Evolutionary conservation across 2,797 vertebrate genomes (phyloP).

Genomic region (Cottoperca gobio): DNA sequence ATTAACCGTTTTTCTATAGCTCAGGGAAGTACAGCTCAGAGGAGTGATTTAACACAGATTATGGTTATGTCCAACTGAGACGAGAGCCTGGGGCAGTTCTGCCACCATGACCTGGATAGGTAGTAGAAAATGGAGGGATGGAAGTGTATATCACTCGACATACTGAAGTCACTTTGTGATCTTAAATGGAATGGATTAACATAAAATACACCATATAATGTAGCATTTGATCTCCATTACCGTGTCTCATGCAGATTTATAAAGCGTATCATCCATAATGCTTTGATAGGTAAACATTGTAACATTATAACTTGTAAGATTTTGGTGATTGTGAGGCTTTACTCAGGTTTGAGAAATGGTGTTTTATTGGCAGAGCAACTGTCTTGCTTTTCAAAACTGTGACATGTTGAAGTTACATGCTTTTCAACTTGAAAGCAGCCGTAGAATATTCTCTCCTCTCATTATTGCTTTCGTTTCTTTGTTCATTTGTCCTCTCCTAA

Average conservation of each 20-base stretch:
- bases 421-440: conserved; percentile 12
- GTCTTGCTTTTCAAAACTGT: conserved; percentile 1
- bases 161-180: background rate
- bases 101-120: background rate
- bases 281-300: background rate
- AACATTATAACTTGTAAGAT: no score
- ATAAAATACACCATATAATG: background rate
- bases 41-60: no score
- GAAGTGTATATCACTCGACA: no score
- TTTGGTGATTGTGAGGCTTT: background rate
- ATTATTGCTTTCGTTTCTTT: conserved; percentile 70
- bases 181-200: background rate
- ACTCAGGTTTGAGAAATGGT: background rate
- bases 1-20: no score
- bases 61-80: no score
- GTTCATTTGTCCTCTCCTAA: conserved; percentile 69
- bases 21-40: no score
- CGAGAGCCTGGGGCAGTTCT: no score
- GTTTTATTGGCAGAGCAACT: background rate
- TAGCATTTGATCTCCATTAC: background rate
- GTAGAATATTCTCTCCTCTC: conserved; percentile 50
- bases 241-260: background rate
- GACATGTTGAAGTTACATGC: conserved; percentile 19
- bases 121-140: no score
- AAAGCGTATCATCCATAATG: background rate